Conservation (phyloP, 2,113 vertebrate genomes). For the Xiphorhynchus elegans region DNA sequence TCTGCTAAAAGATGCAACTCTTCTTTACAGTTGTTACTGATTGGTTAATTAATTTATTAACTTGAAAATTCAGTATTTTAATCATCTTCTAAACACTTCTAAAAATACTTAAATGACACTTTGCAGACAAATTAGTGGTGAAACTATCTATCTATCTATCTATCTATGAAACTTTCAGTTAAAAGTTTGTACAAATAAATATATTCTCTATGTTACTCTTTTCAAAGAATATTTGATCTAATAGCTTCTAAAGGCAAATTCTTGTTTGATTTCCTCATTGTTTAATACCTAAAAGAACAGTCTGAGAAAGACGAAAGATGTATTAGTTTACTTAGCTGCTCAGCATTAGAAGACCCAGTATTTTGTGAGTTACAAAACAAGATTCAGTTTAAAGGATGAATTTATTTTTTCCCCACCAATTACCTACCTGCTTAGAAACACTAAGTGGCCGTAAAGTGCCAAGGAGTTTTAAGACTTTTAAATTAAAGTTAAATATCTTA, state of each 20-base stretch:
- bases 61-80: not conserved
- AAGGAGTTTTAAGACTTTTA: not conserved
- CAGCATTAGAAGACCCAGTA: not conserved
- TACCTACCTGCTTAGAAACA: not conserved
- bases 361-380: conserved; percentile 25
- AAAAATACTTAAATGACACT: not conserved
- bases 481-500: not conserved
- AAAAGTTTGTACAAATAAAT: conserved; percentile 29
- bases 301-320: not conserved
- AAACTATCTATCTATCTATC: not conserved
- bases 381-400: not conserved
- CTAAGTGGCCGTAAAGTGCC: not conserved
- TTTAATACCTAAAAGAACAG: conserved; percentile 46
- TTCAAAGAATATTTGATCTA: conserved; percentile 60
- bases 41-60: not conserved
- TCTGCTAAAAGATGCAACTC: not conserved
- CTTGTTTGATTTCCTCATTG: conserved; percentile 17
- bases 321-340: conserved; percentile 10
- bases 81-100: not conserved
- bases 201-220: conserved; percentile 32
- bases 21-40: not conserved
- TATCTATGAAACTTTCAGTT: not conserved
- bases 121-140: not conserved
- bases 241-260: conserved; percentile 18
- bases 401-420: not conserved